Evolutionary conservation across 2,797 vertebrate species (phyloP), one percentile per base, ranked within the genome.

Genomic region (Cheirogaleus major): DNA sequence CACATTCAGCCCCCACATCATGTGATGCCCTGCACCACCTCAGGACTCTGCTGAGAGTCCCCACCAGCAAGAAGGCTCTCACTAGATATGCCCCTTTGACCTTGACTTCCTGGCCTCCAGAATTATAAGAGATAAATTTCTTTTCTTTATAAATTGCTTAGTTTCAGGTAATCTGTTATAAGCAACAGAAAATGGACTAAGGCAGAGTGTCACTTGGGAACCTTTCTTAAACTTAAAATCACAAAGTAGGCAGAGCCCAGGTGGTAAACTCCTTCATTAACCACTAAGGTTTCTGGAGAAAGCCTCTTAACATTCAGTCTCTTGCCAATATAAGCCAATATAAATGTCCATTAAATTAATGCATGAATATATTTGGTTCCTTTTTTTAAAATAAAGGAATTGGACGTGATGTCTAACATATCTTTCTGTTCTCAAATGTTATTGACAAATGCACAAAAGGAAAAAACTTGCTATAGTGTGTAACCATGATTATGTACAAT

Each of bases 341-440:
- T 65, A 98, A 94, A 92, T 86, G 8, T 15, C 18, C 23, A 80
- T n/a, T 88, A 83, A 89, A 95, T 82, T 80, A 92, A 93, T 69
- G 17, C 20, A 93, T 59, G 65, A 88, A n/a, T 50, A 57, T 72
- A 93, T 57, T 41, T 91, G 61, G 67, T 89, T 93, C 7, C 10
- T 69, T 94, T 93, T 93, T 61, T 59, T 35, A 30, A 67, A 89
- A 45, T 17, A 67, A 76, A 1, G 15, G 4, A 5, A 63, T 79
- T 67, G 22, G 7, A 32, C n/a, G 75, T 84, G 8, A 27, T 90
- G 12, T 80, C 43, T 84, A 78, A 69, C 61, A 69, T 7, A 45
- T 0, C 30, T 87, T 87, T 87, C 15, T 91, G 15, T 2, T 85
- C 22, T 94, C n/a, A 82, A 86, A 82, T 41, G 48, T 12, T 78